Base-by-base conservation (phyloP, 2,888 invertebrate genomes). In the Pasiphila rectangulata region DNA sequence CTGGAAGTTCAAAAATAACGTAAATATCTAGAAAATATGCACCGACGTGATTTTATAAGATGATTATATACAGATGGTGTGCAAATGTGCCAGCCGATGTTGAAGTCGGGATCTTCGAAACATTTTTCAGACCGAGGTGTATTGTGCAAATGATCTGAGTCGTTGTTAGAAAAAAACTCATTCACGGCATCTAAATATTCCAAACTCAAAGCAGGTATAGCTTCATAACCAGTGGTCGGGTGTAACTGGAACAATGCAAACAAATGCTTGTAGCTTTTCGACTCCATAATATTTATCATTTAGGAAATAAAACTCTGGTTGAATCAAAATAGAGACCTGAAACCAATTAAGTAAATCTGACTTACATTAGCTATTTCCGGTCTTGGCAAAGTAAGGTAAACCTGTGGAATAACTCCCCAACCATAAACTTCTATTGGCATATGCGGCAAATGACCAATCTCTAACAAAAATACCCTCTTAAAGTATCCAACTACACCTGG, bases 391-490 rank as follows among this genome's bases (percentile, higher is more conserved):
- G 75, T 74, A 16, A 91, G 65, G 63, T 89, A 90, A 19, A 92
- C 69, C 80, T 93, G 93, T 2, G 92, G 90, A 47, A 91, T 83
- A 1, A 90, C 89, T 6, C 90, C 91, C 74, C 88, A 90, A 20
- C 92, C 92, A 54, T 75, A 81, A 2, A 92, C 84, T 47, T 81
- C 81, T 30, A 93, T 84, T 0, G 76, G 69, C 32, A 90, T 68
- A n/a, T 90, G 83, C 30, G 90, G 84, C 24, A 90, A 68, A 67
- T 90, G 88, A 1, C 87, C 91, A 24, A 92, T 79, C 89, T 92
- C 80, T 53, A 90, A 75, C 46, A 79, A 58, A 65, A 85, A 84
- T 30, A 63, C 64, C 59, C 87, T 83, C 3, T 80, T 67, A 61
- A 91, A 92, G 60, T 83, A 82, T 19, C 92, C 92, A 4, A 90